Percentiles rank a stretch among this genome's conserved stretches.
These are phyloP conservation scores for Vireo altiloquus DNA, from an alignment of 2,113 vertebrate species.

Conservation along the genomic window DNA sequence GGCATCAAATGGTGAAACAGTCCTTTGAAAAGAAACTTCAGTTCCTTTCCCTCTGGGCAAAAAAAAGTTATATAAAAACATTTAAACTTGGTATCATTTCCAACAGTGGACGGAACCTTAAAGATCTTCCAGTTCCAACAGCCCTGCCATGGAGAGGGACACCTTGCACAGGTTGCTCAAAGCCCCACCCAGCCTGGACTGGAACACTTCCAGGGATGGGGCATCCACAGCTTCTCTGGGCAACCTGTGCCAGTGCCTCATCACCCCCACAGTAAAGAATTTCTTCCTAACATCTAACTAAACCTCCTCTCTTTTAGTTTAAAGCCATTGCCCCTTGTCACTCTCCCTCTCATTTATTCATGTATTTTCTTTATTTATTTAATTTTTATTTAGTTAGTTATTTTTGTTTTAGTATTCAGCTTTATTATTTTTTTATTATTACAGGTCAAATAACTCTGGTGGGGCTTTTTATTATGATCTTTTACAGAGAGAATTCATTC, in stretches of 20 bases:
- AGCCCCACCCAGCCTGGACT: background rate
- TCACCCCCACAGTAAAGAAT: background rate
- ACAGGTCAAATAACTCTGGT: background rate
- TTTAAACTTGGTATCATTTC: background rate
- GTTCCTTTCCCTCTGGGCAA: background rate
- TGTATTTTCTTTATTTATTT: background rate
- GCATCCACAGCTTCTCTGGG: background rate
- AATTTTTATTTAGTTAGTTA: background rate
- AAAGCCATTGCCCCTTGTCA: background rate
- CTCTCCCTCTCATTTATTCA: background rate
- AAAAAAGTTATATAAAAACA: background rate
- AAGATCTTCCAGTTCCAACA: background rate
- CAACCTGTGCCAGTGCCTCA: background rate
- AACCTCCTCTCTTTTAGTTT: background rate
- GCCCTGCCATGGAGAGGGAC: background rate
- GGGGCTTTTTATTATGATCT: background rate
- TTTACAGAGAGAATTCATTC: background rate
- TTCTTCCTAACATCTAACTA: background rate
- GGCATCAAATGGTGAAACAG: accelerated
- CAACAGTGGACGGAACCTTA: background rate
- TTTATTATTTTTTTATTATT: background rate
- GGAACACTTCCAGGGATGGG: background rate
- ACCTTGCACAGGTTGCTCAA: background rate
- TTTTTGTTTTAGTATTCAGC: background rate
- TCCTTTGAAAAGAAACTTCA: background rate